Evolutionary conservation across 2,888 invertebrate species (phyloP), one percentile per base, ranked within the genome.

Genomic region (Lagria hirta): DNA sequence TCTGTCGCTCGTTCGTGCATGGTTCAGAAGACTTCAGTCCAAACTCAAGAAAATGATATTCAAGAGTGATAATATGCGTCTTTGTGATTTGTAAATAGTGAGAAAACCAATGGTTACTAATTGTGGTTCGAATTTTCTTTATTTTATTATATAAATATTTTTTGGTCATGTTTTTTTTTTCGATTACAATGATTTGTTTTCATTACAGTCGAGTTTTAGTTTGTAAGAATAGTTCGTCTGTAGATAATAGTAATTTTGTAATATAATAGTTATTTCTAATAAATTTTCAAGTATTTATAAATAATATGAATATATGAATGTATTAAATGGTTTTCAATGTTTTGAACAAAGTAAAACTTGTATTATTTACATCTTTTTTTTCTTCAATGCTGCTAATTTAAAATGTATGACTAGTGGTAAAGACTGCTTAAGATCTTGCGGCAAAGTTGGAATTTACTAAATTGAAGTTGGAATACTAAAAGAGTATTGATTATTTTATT

Each of bases 1-100:
- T 95, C 94, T 1, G 96, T 97, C 52, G 97, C 97, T 12, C 82
- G 93, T 49, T 96, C 96, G 0, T 97, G 96, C 73, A 91, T 94
- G 82, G 86, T 86, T 22, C 88, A 88, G 65, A 90, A 89, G 72
- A 82, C 86, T 59, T 54, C 79, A 57, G 80, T 74, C 69, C 79
- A 75, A 70, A 74, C 73, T 53, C 78, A 79, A 37, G 85, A 84
- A 60, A 74, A 78, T 51, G 84, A 84, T 62, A 73, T 82, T 70
- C 76, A 79, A 66, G 85, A 86, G 80, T 84, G 78, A 78, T 60
- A 58, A 58, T 41, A 54, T 53, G n/a, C n/a, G 54, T 57, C 55
- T 62, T 60, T 61, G 61, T 62, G 60, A 64, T 62, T 51, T 64
- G 62, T 61, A 62, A 41, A 62, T 62, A 60, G 36, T 44, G 18